These are phyloP conservation scores for Epsilonema sp. DNA, from an alignment of 2,888 invertebrate species.

Conservation along the genomic window DNA sequence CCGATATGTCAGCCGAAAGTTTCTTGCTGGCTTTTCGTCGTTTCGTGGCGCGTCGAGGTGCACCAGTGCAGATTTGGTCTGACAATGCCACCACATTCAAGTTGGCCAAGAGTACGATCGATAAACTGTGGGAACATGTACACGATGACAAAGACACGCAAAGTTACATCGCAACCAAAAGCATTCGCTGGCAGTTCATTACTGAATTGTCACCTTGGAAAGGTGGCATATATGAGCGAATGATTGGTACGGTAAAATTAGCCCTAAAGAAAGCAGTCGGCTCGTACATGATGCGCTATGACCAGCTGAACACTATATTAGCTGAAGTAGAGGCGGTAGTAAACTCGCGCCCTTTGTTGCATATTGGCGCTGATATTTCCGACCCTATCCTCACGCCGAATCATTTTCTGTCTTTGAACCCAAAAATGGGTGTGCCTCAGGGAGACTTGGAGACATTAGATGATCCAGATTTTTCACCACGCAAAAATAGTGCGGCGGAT, in stretches of 20 bases:
- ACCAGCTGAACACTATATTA: constrained; percentile 4
- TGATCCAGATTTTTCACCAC: no score
- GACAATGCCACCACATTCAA: neutral
- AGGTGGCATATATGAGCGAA: constrained; percentile 6
- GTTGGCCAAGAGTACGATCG: no score
- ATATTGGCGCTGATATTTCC: constrained; percentile 5
- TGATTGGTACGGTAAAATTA: constrained; percentile 3
- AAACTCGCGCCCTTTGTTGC: constrained; percentile 5
- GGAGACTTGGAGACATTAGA: no score
- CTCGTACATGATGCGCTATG: neutral
- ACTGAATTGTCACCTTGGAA: constrained; percentile 4
- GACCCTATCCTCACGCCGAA: no score
- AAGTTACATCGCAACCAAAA: no score
- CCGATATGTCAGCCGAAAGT: neutral
- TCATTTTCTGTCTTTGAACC: no score
- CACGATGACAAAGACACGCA: no score
- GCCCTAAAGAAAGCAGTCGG: constrained; percentile 5
- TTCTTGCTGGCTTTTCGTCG: neutral
- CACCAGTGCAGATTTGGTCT: neutral
- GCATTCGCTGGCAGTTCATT: no score
- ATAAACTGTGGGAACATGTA: no score
- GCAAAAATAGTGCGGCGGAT: no score
- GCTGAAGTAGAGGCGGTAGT: constrained; percentile 2
- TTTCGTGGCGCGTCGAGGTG: neutral
- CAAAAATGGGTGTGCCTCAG: no score